phyloP scores from a whole-genome alignment of 2,797 vertebrate species.

The Scleropages formosus region DNA sequence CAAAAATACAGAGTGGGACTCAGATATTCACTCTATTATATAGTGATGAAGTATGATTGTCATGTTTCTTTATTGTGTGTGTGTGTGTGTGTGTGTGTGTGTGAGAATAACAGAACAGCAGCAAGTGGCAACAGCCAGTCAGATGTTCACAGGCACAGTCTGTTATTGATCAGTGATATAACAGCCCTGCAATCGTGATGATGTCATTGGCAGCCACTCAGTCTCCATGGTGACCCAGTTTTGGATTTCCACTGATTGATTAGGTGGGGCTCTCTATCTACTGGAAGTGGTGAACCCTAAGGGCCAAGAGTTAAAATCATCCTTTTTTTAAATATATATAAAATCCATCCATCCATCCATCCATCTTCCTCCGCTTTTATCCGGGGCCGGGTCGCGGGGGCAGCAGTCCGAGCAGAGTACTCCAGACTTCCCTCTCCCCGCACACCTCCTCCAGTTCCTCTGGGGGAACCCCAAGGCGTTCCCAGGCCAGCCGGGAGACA shows the following conservation, averaged over 20 bases:
- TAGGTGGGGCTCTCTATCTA: not conserved
- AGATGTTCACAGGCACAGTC: slow-evolving; percentile 61
- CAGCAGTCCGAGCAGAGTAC: no score
- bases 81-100: not conserved
- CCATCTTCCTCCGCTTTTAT: no score
- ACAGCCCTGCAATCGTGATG: slow-evolving; percentile 73
- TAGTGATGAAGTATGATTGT: slow-evolving; percentile 12
- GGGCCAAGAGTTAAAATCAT: not conserved
- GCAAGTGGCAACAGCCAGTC: slow-evolving; percentile 51
- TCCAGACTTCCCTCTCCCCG: no score
- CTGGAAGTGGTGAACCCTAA: not conserved
- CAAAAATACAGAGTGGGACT: not conserved
- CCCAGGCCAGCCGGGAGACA: no score
- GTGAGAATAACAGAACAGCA: not conserved
- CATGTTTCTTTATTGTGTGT: not conserved
- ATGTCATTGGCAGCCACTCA: slow-evolving; percentile 72
- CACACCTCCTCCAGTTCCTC: no score
- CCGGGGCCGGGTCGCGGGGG: no score
- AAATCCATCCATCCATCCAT: not conserved
- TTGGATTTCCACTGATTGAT: slow-evolving; percentile 17
- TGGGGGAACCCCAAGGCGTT: no score
- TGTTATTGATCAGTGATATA: slow-evolving; percentile 75
- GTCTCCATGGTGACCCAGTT: slow-evolving; percentile 29
- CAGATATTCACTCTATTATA: no score
- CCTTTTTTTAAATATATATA: no score